Evolutionary conservation across 2,888 invertebrate genomes (phyloP), one percentile per base, ranked within the genome.

Genomic region (Pinctada fucata): DNA sequence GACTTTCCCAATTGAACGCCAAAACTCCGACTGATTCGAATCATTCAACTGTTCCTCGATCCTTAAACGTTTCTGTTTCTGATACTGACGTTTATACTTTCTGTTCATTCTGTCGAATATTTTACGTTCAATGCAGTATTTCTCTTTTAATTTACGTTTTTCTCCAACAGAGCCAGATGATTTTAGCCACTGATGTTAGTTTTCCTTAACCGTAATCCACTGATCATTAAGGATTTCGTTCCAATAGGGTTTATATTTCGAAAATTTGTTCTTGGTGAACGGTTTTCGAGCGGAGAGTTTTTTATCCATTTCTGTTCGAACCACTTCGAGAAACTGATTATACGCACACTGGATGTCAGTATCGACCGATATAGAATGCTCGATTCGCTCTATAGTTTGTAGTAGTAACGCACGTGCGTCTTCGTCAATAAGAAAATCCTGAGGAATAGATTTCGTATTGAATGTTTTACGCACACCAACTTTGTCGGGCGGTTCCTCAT

Each of bases 1-100:
- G n/a, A n/a, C n/a, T n/a, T 16, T 74, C n/a, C 74, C 74, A n/a
- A 74, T 67, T 10, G 74, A 74, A 16, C 49, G 63, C 74, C 74
- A 67, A 51, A 74, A 74, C 47, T 67, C 74, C 4, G 49, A 4
- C 4, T 45, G 13, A 47, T 73, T 73, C 10, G n/a, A 58, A 10
- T 52, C 58, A 10, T 52, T 8, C 58, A 52, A 52, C 6, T 52
- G 58, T 3, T 69, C 48, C 31, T 4, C 13, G 10, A 73, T 16
- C 16, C 31, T 3, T 16, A 73, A 49, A 4, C 47, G n/a, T 8
- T 73, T 45, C 49, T 73, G 64, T 16, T 47, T n/a, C 48, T 73
- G 73, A 45, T 65, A 65, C 4, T 49, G 51, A 8, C 73, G 64
- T 65, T 73, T 73, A 45, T 5, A 51, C 65, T 45, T 72, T 45